These are phyloP conservation scores for Peromyscus eremicus DNA, from an alignment of 2,797 vertebrate genomes.

Conservation along the genomic window DNA sequence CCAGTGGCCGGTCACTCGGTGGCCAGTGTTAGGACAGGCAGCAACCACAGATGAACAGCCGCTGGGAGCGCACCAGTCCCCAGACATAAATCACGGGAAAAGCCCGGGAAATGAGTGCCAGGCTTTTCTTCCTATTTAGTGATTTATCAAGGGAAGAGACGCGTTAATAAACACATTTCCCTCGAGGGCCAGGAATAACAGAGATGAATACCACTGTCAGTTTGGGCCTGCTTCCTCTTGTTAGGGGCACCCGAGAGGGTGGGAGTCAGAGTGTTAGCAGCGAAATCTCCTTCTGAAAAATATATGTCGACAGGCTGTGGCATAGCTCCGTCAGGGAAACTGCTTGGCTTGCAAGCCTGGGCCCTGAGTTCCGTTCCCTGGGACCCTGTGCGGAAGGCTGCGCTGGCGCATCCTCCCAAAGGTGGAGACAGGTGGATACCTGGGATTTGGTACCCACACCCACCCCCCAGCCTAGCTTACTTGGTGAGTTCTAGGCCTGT, in stretches of 20 bases:
- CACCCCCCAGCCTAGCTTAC: neutral
- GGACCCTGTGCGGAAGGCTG: neutral
- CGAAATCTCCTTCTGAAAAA: constrained; percentile 71
- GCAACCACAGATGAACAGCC: constrained; percentile 85
- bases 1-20: neutral
- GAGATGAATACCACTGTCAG: constrained; percentile 93
- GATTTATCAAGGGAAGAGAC: constrained; percentile 94
- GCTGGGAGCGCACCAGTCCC: constrained; percentile 78
- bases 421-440: neutral
- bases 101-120: constrained; percentile 91
- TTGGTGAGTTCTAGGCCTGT: neutral
- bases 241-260: constrained; percentile 85
- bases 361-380: neutral
- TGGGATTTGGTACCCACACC: neutral
- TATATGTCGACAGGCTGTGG: neutral
- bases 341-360: neutral
- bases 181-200: constrained; percentile 91
- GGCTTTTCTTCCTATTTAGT: constrained; percentile 94
- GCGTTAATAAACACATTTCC: constrained; percentile 95
- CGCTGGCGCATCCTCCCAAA: neutral
- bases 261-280: constrained; percentile 87
- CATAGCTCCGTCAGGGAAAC: constrained; percentile 1
- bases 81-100: constrained; percentile 90
- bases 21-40: constrained; percentile 78
- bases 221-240: constrained; percentile 89